Percentiles rank a stretch among this genome's conserved stretches.
These are phyloP conservation scores for Solenopsis fugax DNA, from an alignment of 1,140 invertebrate species.

Conservation along the genomic window DNA sequence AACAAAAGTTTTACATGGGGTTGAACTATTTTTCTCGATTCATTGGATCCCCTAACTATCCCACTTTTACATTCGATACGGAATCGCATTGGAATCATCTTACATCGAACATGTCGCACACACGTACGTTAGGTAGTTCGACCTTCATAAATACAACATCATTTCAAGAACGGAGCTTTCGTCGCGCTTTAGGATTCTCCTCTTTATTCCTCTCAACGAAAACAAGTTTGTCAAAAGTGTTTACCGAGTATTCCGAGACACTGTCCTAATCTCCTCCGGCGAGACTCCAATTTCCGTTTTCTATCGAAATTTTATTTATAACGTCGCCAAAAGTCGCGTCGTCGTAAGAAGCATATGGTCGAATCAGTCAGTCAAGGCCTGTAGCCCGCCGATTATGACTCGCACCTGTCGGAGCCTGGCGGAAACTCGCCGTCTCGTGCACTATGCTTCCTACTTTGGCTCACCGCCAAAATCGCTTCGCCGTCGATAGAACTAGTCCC, in stretches of 20 bases:
- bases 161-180: conserved; percentile 53
- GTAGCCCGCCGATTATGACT: conserved; percentile 3
- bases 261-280: conserved; percentile 30
- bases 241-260: conserved; percentile 41
- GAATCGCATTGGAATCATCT: conserved; percentile 29
- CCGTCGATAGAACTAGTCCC: conserved; percentile 42
- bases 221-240: conserved; percentile 68
- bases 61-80: neutral
- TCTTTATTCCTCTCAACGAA: conserved; percentile 42
- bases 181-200: conserved; percentile 3
- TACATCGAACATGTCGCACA: conserved; percentile 28
- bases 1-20: no score
- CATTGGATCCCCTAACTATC: neutral
- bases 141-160: conserved; percentile 60
- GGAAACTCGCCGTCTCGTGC: conserved; percentile 38
- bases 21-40: no score
- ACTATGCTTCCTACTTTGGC: conserved; percentile 56
- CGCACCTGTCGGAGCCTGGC: conserved; percentile 62
- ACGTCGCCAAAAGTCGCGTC: neutral
- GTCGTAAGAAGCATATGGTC: conserved; percentile 32
- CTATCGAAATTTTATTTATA: conserved; percentile 67
- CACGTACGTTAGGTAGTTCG: conserved; percentile 41
- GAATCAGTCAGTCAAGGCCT: conserved; percentile 48
- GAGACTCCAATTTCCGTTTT: conserved; percentile 21
- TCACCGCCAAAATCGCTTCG: conserved; percentile 43